A percentile compares a stretch with the other conserved stretches of the same genome.
Evolutionary conservation across 2,113 vertebrate species (phyloP).

Genomic region (Hiodon tergisus): DNA sequence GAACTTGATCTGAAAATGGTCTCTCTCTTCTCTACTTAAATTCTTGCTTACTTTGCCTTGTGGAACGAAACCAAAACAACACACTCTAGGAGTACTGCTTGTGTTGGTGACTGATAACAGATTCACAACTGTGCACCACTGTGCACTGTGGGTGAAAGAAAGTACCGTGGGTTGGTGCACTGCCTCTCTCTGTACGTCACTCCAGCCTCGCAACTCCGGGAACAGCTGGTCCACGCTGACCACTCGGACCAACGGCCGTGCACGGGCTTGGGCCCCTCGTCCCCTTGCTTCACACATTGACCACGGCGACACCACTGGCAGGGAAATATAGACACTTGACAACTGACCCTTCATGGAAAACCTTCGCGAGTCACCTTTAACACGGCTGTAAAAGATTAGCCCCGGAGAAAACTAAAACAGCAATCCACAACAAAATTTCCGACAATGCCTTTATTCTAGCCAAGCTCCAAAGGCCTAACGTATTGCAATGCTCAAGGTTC

Average conservation of each 20-base stretch:
- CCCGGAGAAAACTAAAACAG: no score
- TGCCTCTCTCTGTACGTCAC: constrained; percentile 73
- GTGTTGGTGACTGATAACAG: no score
- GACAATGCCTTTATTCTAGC: no score
- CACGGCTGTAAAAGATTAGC: no score
- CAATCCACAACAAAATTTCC: no score
- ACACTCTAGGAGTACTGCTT: no score
- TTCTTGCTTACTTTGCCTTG: no score
- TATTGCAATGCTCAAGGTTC: not conserved
- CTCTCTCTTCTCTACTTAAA: no score
- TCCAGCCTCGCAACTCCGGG: constrained; percentile 78
- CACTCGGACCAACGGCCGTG: constrained; percentile 80
- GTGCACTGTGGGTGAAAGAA: not conserved
- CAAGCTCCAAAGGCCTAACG: not conserved
- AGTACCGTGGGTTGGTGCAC: constrained; percentile 74
- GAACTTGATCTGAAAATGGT: no score
- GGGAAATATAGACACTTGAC: not conserved
- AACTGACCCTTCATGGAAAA: not conserved
- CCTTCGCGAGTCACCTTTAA: no score
- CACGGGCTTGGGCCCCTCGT: constrained; percentile 70
- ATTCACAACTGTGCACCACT: no score
- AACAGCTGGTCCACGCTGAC: constrained; percentile 78
- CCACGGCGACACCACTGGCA: constrained; percentile 82
- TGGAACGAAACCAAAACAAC: no score
- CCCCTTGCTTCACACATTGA: constrained; percentile 79